Evolutionary conservation across 2,797 vertebrate species (phyloP), one percentile per base, ranked within the genome.

Genomic region (Falco cherrug): DNA sequence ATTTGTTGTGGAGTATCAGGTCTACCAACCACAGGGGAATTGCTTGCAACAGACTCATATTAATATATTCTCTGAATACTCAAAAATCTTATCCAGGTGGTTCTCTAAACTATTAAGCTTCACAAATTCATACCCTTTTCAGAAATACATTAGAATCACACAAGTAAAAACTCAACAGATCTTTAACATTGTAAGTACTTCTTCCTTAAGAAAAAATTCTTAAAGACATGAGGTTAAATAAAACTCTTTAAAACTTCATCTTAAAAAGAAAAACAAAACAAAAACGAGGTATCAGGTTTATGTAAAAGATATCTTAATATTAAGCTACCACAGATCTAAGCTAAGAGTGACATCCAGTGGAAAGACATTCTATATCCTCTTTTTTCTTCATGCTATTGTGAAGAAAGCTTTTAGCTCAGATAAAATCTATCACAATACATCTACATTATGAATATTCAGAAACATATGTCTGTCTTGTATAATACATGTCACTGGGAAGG

Each of bases 301-400:
- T 43, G 21, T 18, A 89, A 59, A 43, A 28, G 67, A 17, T 1
- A 5, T 25, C 56, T 75, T n/a, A 57, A 33, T 53, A 25, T 51
- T 67, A 51, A 50, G 10, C 29, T 85, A 50, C 48, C 43, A 41
- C 56, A 95, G 77, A 71, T 20, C 53, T 83, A 92, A 96, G 91
- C 84, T 69, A 79, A 97, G 84, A 89, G 96, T 94, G 97, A 97
- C 96, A 96, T 93, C 97, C 95, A 97, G 97, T 97, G 97, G 96
- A 94, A 92, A 94, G 12, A 73, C 7, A 60, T n/a, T 28, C n/a
- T 43, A 16, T 13, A 88, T 28, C 18, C 35, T 84, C 82, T 68
- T 41, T 59, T 56, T 68, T 60, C 20, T 63, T 79, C 67, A 31
- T 11, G 50, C 28, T 71, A 6, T 22, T 29, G 33, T 43, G 45